Percentiles rank a stretch among this genome's conserved stretches.
These are phyloP conservation scores for Macroramphosus scolopax DNA, from an alignment of 2,797 vertebrate species.

Conservation along the genomic window DNA sequence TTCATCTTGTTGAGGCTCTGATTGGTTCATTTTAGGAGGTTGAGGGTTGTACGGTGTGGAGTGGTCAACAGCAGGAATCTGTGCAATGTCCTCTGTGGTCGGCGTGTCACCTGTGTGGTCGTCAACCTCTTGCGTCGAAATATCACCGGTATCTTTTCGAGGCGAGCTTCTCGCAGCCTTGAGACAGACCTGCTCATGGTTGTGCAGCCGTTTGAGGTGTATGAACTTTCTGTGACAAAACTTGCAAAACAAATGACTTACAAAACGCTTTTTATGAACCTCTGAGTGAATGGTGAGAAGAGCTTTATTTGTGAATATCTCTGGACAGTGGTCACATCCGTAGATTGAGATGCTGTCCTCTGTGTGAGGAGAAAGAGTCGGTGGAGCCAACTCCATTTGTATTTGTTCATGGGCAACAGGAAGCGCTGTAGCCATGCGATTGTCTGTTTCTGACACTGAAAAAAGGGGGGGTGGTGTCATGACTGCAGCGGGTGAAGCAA, in stretches of 20 bases:
- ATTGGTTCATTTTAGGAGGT: conserved; percentile 39
- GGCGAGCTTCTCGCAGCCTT: conserved; percentile 66
- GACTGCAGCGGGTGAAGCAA: conserved; percentile 25
- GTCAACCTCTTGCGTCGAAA: conserved; percentile 56
- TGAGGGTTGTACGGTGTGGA: conserved; percentile 66
- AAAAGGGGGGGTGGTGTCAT: conserved; percentile 58
- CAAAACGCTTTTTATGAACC: conserved; percentile 86
- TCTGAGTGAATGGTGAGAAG: conserved; percentile 85
- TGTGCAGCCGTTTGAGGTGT: conserved; percentile 85
- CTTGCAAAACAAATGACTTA: conserved; percentile 87
- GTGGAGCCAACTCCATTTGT: conserved; percentile 65
- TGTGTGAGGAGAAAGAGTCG: conserved; percentile 69
- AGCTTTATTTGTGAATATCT: conserved; percentile 83
- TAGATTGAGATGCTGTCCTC: conserved; percentile 78
- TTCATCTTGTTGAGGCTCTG: conserved; percentile 69
- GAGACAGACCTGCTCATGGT: conserved; percentile 88
- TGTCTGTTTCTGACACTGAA: conserved; percentile 58
- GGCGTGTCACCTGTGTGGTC: conserved; percentile 36
- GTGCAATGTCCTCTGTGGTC: conserved; percentile 48
- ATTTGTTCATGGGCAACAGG: conserved; percentile 42
- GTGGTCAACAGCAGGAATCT: conserved; percentile 60
- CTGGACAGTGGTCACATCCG: conserved; percentile 83
- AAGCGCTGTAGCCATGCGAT: conserved; percentile 33
- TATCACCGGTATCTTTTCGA: conserved; percentile 64
- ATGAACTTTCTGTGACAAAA: conserved; percentile 93